A percentile compares a stretch with the other conserved stretches of the same genome.
phyloP scores from a whole-genome alignment of 2,888 invertebrate species.

The Nomada fabriciana region DNA sequence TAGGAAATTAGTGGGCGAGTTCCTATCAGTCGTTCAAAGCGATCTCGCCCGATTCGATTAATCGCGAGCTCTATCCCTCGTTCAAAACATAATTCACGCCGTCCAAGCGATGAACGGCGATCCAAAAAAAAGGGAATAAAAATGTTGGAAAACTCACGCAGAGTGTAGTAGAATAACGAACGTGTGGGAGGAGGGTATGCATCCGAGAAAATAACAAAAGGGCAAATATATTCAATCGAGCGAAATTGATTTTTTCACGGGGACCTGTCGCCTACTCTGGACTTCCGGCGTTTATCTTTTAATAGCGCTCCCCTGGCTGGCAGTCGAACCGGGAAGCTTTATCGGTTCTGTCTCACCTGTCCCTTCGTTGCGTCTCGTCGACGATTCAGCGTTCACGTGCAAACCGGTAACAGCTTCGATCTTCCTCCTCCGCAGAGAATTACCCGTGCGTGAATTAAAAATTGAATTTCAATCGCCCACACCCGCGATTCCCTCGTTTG shows the following conservation, averaged over 20 bases:
- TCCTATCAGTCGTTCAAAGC: background rate
- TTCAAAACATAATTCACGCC: constrained; percentile 6
- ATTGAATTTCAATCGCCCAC: constrained; percentile 63
- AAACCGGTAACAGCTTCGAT: constrained; percentile 31
- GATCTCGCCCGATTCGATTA: constrained; percentile 29
- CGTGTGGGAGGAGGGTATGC: too few relatives aligned
- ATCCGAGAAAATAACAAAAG: background rate
- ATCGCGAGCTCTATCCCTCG: constrained; percentile 4
- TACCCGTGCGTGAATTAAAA: constrained; percentile 72
- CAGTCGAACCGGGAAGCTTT: constrained; percentile 27
- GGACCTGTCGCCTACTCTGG: constrained; percentile 14
- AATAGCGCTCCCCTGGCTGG: constrained; percentile 22
- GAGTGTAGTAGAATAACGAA: background rate
- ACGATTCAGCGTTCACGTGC: constrained; percentile 23
- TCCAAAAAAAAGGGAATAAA: too few relatives aligned
- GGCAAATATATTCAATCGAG: constrained; percentile 38
- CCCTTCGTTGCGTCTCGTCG: constrained; percentile 34
- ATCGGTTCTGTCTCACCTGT: constrained; percentile 54
- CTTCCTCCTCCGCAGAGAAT: constrained; percentile 56
- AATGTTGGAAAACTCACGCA: background rate
- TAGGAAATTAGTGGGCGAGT: background rate
- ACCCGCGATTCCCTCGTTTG: background rate
- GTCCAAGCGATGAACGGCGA: background rate
- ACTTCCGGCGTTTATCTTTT: constrained; percentile 52
- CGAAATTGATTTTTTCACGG: constrained; percentile 38